Evolutionary conservation across 1,140 invertebrate genomes (phyloP), one percentile per base, ranked within the genome.

Genomic region (Planococcus citri): DNA sequence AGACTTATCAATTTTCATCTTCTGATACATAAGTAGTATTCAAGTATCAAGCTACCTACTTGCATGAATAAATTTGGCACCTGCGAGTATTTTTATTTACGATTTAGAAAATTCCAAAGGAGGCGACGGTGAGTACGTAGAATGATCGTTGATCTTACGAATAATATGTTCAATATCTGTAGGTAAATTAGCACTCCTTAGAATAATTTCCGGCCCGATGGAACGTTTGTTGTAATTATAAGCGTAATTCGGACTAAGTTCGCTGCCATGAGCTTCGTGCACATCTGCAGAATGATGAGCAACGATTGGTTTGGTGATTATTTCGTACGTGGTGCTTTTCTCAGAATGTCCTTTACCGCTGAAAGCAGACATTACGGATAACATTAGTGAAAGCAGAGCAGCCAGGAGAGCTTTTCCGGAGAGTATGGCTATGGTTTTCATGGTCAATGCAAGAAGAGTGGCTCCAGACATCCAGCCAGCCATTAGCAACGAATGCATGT

Each of bases 361-460:
- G 0, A 86, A 85, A 73, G 90, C 91, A 25, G 90, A 83, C 29
- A 92, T 85, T 0, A 86, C 88, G 0, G 89, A 88, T 0, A 91
- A 78, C 76, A 91, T 84, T 0, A 91, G 78, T 0, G 90, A 87
- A 83, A 91, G 87, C 27, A 92, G 74, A 14, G 87, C 88, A 0
- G 88, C 89, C 87, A 91, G 90, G 10, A 92, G 76, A 1, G 90
- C 90, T 78, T 92, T 92, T n/a, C 89, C 89, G 2, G 89, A 88
- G 1, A 91, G 78, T 51, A 88, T 78, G 0, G 89, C 89, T 1
- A 92, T 76, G 0, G 85, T 87, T n/a, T 87, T 88, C 69, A 91
- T 79, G 8, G 85, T 89, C 14, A 91, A 74, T 0, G 88, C 87
- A 74, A 88, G 84, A 0, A 91, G 75, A 1, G 88, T 91, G 3